Conservation (phyloP, 2,888 invertebrate genomes). For the Drosophila emarginata region DNA sequence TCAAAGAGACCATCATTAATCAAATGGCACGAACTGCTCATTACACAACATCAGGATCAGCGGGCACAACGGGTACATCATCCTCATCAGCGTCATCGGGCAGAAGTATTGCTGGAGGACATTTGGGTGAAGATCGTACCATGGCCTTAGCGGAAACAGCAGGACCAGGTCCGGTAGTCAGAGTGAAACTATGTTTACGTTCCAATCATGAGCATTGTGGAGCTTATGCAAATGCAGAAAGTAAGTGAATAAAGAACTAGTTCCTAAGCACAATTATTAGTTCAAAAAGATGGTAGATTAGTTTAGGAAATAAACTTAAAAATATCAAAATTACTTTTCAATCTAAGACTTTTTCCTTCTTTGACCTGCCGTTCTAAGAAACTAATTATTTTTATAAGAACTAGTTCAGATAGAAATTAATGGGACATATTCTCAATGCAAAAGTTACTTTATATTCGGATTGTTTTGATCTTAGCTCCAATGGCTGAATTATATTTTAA, state of each 20-base stretch:
- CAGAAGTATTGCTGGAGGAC: constrained; percentile 56
- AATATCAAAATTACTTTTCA: too few species aligned
- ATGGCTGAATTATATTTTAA: too few species aligned
- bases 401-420: too few species aligned
- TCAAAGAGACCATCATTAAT: constrained; percentile 88
- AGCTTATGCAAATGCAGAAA: constrained; percentile 91
- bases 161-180: constrained; percentile 84
- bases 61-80: constrained; percentile 26
- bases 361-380: too few species aligned
- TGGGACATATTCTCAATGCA: too few species aligned
- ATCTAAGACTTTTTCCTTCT: too few species aligned
- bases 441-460: too few species aligned
- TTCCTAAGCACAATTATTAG: neutral
- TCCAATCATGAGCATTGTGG: constrained; percentile 92
- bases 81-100: constrained; percentile 43
- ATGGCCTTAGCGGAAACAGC: constrained; percentile 85
- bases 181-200: constrained; percentile 91
- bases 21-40: constrained; percentile 81
- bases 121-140: constrained; percentile 84
- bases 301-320: too few species aligned
- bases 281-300: too few species aligned
- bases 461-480: too few species aligned
- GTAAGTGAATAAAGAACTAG: constrained; percentile 84
- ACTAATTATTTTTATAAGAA: too few species aligned
- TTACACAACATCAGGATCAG: constrained; percentile 61